A percentile compares a stretch with the other conserved stretches of the same genome.
These are phyloP conservation scores for Pandemis corylana DNA, from an alignment of 2,888 invertebrate species.

Conservation along the genomic window DNA sequence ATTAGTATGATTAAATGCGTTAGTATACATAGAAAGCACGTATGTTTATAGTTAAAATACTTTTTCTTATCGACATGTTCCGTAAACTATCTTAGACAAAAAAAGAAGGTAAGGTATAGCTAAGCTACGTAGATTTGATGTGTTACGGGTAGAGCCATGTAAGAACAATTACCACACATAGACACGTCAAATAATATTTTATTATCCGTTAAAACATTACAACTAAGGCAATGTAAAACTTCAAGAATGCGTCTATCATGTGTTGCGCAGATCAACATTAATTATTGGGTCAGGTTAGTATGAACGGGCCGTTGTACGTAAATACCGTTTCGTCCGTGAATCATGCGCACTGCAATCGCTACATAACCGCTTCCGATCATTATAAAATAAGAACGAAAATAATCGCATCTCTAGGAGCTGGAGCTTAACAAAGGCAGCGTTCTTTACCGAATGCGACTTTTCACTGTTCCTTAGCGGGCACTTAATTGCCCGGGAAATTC, in stretches of 20 bases:
- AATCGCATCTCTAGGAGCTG: background rate
- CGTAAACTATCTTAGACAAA: no score
- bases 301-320: slow-evolving; percentile 38
- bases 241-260: slow-evolving; percentile 20
- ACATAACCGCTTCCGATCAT: slow-evolving; percentile 35
- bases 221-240: background rate
- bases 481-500: no score
- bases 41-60: background rate
- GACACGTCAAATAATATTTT: no score
- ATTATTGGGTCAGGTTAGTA: slow-evolving; percentile 32
- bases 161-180: no score
- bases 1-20: background rate
- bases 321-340: slow-evolving; percentile 36
- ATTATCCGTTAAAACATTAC: no score
- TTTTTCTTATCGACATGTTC: no score
- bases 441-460: no score
- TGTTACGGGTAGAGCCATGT: no score
- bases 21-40: background rate
- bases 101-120: no score
- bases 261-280: slow-evolving; percentile 21
- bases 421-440: no score
- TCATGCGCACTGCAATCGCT: slow-evolving; percentile 32
- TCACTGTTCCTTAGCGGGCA: no score
- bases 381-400: slow-evolving; percentile 21
- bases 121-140: no score